These are phyloP conservation scores for Lonchura striata DNA, from an alignment of 2,113 vertebrate species.

Conservation along the genomic window DNA sequence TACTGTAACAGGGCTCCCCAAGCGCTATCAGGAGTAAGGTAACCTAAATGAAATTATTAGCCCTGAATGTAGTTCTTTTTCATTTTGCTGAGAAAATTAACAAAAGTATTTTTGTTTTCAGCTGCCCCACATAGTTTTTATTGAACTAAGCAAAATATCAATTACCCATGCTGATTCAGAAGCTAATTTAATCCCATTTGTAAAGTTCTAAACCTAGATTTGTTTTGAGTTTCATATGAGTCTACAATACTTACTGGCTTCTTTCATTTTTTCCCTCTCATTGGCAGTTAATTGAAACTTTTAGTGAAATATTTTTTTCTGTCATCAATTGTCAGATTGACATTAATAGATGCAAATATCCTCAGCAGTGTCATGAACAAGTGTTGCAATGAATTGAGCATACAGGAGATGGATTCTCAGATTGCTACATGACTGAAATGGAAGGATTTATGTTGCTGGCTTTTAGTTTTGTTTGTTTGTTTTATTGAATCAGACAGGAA, in stretches of 20 bases:
- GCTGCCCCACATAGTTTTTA: background rate
- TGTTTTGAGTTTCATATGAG: background rate
- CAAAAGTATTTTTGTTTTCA: background rate
- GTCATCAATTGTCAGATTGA: background rate
- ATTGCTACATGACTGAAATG: background rate
- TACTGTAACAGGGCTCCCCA: background rate
- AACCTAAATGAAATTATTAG: background rate
- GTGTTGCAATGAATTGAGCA: background rate
- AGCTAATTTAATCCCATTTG: background rate
- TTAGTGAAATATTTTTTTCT: background rate
- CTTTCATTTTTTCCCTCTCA: background rate
- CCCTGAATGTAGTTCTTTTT: background rate
- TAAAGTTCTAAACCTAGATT: background rate
- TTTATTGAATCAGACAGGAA: background rate
- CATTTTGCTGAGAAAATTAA: background rate
- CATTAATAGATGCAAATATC: background rate
- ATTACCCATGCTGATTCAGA: background rate
- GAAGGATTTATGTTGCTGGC: background rate
- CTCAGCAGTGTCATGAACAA: background rate
- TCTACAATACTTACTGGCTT: background rate
- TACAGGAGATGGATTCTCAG: background rate
- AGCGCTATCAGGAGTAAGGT: background rate
- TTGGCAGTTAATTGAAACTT: background rate
- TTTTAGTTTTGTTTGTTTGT: background rate
- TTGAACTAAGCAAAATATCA: background rate